These are phyloP conservation scores for Vombatus ursinus DNA, from an alignment of 2,113 vertebrate species.

Conservation along the genomic window DNA sequence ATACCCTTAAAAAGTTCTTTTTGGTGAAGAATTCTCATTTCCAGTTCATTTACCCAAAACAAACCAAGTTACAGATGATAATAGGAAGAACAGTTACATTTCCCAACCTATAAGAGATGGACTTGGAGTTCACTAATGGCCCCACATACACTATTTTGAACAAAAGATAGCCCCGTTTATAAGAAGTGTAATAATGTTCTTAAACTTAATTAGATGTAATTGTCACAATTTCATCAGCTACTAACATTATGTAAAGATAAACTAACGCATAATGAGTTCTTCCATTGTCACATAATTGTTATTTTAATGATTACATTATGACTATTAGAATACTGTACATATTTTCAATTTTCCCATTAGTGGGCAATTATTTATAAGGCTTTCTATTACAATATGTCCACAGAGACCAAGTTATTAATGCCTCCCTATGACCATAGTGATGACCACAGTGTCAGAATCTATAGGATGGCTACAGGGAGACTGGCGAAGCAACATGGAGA, in stretches of 20 bases:
- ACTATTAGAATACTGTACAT: slow-evolving; percentile 76
- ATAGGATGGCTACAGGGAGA: slow-evolving; percentile 69
- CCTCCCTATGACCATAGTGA: slow-evolving; percentile 71
- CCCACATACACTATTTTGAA: slow-evolving; percentile 46
- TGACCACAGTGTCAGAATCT: slow-evolving; percentile 75
- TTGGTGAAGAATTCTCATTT: slow-evolving; percentile 33
- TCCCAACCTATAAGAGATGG: slow-evolving; percentile 35
- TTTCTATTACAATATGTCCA: slow-evolving; percentile 76
- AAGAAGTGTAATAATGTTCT: slow-evolving; percentile 68
- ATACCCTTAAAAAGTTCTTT: slow-evolving; percentile 22
- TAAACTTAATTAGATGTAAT: slow-evolving; percentile 82
- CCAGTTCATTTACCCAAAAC: slow-evolving; percentile 55
- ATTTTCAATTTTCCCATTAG: slow-evolving; percentile 83
- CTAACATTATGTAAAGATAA: slow-evolving; percentile 86
- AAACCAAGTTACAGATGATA: slow-evolving; percentile 33
- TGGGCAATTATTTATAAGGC: slow-evolving; percentile 82
- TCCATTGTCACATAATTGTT: slow-evolving; percentile 82
- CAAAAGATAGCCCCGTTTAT: slow-evolving; percentile 67
- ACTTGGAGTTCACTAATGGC: slow-evolving; percentile 31
- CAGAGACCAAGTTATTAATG: slow-evolving; percentile 80
- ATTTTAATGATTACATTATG: slow-evolving; percentile 82
- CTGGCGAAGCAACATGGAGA: slow-evolving; percentile 50
- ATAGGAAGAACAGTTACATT: slow-evolving; percentile 43
- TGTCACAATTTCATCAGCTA: slow-evolving; percentile 80
- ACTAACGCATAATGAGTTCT: slow-evolving; percentile 81